Conservation (phyloP, 1,140 invertebrate genomes). For the Ectropis grisescens region DNA sequence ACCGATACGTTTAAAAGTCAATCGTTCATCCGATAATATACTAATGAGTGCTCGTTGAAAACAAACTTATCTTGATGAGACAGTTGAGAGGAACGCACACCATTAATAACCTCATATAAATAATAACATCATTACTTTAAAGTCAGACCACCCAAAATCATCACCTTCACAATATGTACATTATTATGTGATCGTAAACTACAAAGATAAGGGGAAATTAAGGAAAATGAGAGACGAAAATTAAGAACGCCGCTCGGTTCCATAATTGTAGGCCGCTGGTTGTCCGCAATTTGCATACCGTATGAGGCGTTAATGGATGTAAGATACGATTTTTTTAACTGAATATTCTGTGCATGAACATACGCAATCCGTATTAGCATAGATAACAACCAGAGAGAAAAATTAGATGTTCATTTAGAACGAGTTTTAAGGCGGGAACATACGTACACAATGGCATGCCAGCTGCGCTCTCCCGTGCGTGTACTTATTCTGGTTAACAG, state of each 20-base stretch:
- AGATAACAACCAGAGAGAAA: slow-evolving; percentile 36
- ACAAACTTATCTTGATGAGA: slow-evolving; percentile 59
- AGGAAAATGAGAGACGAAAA: slow-evolving; percentile 32
- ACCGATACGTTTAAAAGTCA: slow-evolving; percentile 32
- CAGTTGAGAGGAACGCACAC: slow-evolving; percentile 29
- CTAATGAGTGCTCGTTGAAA: slow-evolving; percentile 54
- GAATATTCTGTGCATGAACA: slow-evolving; percentile 37
- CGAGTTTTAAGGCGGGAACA: slow-evolving; percentile 9
- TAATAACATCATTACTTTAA: slow-evolving; percentile 60
- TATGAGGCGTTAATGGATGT: slow-evolving; percentile 54
- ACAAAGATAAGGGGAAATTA: slow-evolving; percentile 41
- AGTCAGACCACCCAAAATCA: slow-evolving; percentile 58
- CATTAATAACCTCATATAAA: slow-evolving; percentile 56
- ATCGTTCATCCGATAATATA: slow-evolving; percentile 40
- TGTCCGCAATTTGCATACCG: slow-evolving; percentile 52
- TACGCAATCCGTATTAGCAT: slow-evolving; percentile 39
- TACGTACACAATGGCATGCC: too few species aligned
- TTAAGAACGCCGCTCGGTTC: slow-evolving; percentile 31
- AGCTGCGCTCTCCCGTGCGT: too few species aligned
- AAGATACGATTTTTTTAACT: slow-evolving; percentile 36
- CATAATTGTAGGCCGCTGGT: slow-evolving; percentile 38
- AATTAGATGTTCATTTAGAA: slow-evolving; percentile 24
- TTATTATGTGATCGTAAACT: slow-evolving; percentile 41
- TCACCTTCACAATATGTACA: slow-evolving; percentile 40
- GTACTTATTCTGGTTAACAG: too few species aligned